Conservation (phyloP, 2,888 invertebrate genomes). For the Allacma fusca region DNA sequence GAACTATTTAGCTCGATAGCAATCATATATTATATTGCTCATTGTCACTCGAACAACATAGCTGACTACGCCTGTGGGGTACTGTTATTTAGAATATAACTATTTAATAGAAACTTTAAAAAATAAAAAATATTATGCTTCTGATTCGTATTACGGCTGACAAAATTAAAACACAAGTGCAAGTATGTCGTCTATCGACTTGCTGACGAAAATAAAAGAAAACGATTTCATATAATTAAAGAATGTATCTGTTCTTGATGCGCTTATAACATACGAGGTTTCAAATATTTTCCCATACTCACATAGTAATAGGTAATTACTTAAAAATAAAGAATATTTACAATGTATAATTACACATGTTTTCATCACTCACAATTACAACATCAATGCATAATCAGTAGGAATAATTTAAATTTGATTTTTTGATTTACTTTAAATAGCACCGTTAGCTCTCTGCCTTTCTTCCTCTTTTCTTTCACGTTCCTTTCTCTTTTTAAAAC, state of each 20-base stretch:
- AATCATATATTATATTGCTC: not conserved
- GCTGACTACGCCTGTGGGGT: too few relatives aligned
- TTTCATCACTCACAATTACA: conserved; percentile 27
- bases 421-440: conserved; percentile 3
- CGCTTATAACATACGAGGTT: not conserved
- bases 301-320: not conserved
- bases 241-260: too few relatives aligned
- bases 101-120: not conserved
- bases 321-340: conserved; percentile 28
- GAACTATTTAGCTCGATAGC: conserved; percentile 11
- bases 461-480: not conserved
- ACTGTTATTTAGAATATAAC: too few relatives aligned
- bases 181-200: not conserved
- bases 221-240: too few relatives aligned
- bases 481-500: not conserved
- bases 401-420: conserved; percentile 14
- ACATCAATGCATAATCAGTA: conserved; percentile 19
- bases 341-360: conserved; percentile 38
- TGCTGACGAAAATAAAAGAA: not conserved
- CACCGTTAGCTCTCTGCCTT: not conserved
- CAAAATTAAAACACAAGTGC: not conserved
- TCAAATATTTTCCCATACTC: not conserved
- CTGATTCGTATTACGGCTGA: not conserved
- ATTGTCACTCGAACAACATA: not conserved
- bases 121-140: not conserved